A percentile compares a stretch with the other conserved stretches of the same genome.
Conservation (phyloP, 2,113 vertebrate species). For the Trogon surrucura region DNA sequence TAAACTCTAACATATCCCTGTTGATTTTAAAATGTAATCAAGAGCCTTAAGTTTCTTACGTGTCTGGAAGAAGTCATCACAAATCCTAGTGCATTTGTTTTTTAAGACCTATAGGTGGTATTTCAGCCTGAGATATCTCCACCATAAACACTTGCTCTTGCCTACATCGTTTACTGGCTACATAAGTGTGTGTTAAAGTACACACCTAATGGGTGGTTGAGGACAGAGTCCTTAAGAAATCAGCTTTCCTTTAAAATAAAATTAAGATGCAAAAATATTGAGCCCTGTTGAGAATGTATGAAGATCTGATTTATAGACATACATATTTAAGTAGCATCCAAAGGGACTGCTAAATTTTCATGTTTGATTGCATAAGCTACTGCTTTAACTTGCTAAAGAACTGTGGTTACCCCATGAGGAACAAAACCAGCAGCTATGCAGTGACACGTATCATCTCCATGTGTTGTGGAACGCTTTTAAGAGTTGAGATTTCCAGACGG, state of each 20-base stretch:
- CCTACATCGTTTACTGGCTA: neutral
- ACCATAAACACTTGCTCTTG: neutral
- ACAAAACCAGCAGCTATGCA: neutral
- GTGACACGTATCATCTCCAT: neutral
- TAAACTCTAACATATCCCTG: neutral
- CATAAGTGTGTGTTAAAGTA: neutral
- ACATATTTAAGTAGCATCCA: constrained; percentile 22
- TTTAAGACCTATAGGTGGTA: neutral
- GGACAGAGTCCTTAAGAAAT: neutral
- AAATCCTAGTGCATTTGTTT: neutral
- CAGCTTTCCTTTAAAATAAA: neutral
- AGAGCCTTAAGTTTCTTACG: neutral
- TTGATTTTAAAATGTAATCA: neutral
- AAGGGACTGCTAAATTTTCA: constrained; percentile 29
- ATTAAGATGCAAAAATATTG: neutral
- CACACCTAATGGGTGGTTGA: neutral
- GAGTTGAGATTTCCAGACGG: constrained; percentile 5
- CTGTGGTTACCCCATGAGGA: neutral
- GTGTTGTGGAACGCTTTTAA: neutral
- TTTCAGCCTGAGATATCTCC: neutral
- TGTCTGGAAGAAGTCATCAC: neutral
- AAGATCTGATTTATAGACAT: neutral
- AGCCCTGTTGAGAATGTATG: neutral
- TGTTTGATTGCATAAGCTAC: constrained; percentile 8
- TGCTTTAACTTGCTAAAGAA: constrained; percentile 43